Base-by-base conservation (phyloP, 2,113 vertebrate species). In the Natator depressus region DNA sequence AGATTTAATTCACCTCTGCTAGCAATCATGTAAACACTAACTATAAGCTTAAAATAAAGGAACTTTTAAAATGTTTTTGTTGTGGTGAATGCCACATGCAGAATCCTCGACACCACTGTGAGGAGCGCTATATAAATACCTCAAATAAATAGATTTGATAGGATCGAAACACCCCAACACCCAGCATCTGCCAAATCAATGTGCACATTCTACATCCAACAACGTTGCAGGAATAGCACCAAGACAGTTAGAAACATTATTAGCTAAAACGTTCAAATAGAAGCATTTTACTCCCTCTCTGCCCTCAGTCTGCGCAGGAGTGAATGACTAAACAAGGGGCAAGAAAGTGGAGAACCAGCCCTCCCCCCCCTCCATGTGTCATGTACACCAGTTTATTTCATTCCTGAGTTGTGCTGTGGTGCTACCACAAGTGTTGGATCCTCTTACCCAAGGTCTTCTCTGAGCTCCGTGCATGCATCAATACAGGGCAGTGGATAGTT, bases 1-100 rank as follows among this genome's bases (percentile, higher is more conserved):
- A 83, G 46, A 35, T 79, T 91, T 29, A 65, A 90, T 90, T 91
- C 90, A 59, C n/a, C 89, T 87, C 94, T 90, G 65, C 54, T 87
- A 93, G 83, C 82, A 90, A 80, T 25, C 51, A 9, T 16, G 49
- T 62, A 85, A 93, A 90, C 25, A 42, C 16, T 47, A 35, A 24
- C 80, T 1, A 72, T 9, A 38, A 72, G 65, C n/a, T 38, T 72
- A 38, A 75, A 35, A 75, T 38, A 75, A 42, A 75, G 38, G n/a
- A 75, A 20, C 10, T 75, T 24, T 24, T 42, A 42, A 75, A 42
- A 42, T 42, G 93, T 31, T 75, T 87, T 53, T 42, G 72, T 53
- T 91, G 31, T 59, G 82, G 22, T 87, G 82, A 89, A 93, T 87
- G 72, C 76, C 42, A 47, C 59, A 79, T 50, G 5, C 46, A 24